Base-by-base conservation (phyloP, 2,113 vertebrate genomes). In the Phoxinus phoxinus region DNA sequence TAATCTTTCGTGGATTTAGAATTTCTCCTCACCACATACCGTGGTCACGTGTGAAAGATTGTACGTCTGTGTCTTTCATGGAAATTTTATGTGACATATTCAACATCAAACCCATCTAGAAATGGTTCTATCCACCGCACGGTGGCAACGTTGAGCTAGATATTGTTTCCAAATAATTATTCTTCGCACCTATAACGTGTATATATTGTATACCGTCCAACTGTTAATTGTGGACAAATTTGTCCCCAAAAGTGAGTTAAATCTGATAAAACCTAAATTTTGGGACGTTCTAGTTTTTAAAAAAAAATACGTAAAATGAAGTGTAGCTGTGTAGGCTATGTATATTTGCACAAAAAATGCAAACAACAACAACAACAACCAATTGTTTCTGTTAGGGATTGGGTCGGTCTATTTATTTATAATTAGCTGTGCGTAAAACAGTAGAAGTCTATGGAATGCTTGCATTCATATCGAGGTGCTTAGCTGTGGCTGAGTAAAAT, bases 101-200 rank as follows among this genome's bases (percentile, higher is more conserved):
- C 13, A 25, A 30, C 41, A 23, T 13, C 3, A 23, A 23, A 17
- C 15, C 25, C 2, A 46, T 63, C 46, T 23, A 23, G 81, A 67
- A 79, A 21, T 72, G 13, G 19, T 87, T 21, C 61, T 19, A 35
- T 69, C 58, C 23, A 72, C 79, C 87, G 7, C 79, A 30, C 13
- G 87, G 61, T 83, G 84, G 84, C 79, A 74, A 51, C 73, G 51
- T 82, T 51, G n/a, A 37, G 44, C 23, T 61, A 19, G 73, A 9
- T 76, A 53, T 37, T 46, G n/a, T 25, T 46, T 6, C 19, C 19
- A 56, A 56, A 56, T 59, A 7, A 2, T 23, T 2, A 44, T 15
- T 74, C 0, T 73, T 46, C 5, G 6, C 12, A 23, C 11, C 21
- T 41, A 30, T 35, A 35, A 35, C 5, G 4, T 44, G 37, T 23